These are phyloP conservation scores for Antheraea mylitta DNA, from an alignment of 1,140 invertebrate genomes.

Conservation along the genomic window DNA sequence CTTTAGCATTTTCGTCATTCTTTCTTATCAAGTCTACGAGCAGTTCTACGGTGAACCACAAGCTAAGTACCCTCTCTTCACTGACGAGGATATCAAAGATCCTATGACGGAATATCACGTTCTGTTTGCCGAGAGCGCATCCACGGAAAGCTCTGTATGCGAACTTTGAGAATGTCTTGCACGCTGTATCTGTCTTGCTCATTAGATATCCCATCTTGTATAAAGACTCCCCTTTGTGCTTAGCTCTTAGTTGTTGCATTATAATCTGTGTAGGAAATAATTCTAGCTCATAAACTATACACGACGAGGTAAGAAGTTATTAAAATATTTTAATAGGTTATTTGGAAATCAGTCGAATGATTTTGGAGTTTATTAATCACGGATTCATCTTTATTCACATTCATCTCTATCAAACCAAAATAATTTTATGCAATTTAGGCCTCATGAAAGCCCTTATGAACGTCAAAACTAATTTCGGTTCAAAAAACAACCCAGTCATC, in stretches of 20 bases:
- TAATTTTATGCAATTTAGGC: no score
- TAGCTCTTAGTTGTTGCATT: slow-evolving; percentile 35
- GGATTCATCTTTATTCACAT: no score
- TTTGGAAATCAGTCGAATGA: no score
- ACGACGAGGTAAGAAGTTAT: no score
- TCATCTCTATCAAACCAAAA: no score
- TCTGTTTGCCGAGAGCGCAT: slow-evolving; percentile 22
- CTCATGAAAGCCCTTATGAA: no score
- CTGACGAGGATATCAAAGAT: slow-evolving; percentile 27
- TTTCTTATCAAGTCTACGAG: slow-evolving; percentile 30
- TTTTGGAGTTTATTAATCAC: no score
- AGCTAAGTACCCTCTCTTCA: slow-evolving; percentile 31
- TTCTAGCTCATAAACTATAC: no score
- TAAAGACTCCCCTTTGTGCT: slow-evolving; percentile 26
- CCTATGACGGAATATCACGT: not conserved
- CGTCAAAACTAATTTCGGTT: no score
- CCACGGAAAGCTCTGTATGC: slow-evolving; percentile 27
- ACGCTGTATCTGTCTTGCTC: slow-evolving; percentile 37
- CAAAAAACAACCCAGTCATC: no score
- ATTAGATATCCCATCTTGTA: slow-evolving; percentile 54
- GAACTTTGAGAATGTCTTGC: slow-evolving; percentile 35
- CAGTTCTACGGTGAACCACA: slow-evolving; percentile 44
- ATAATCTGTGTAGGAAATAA: slow-evolving; percentile 8
- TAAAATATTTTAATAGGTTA: no score
- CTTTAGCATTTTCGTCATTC: slow-evolving; percentile 32